These are phyloP conservation scores for Cinclus cinclus DNA, from an alignment of 2,113 vertebrate species.

Conservation along the genomic window DNA sequence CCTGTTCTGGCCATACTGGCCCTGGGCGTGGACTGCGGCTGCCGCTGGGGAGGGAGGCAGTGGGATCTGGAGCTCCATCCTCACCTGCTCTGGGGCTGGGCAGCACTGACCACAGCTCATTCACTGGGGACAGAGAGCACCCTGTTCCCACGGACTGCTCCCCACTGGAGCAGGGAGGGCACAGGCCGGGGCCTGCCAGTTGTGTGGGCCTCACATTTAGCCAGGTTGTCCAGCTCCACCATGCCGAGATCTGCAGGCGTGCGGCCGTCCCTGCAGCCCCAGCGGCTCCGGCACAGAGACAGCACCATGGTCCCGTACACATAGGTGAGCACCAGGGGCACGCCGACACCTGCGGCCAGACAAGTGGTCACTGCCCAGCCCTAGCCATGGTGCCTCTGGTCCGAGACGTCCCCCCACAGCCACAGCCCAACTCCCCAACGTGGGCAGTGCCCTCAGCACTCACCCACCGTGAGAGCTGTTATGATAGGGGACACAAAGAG, in stretches of 20 bases:
- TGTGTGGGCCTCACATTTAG: conserved; percentile 73
- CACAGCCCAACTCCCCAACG: fast-evolving
- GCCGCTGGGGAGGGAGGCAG: conserved; percentile 66
- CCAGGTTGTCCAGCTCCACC: conserved; percentile 62
- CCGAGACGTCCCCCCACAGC: neutral
- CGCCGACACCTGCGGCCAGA: conserved; percentile 74
- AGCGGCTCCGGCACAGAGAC: conserved; percentile 81
- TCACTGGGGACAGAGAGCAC: conserved; percentile 66
- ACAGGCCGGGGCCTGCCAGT: neutral
- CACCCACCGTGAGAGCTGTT: conserved; percentile 82
- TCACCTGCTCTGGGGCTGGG: conserved; percentile 61
- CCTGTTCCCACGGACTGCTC: fast-evolving
- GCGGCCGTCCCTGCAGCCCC: conserved; percentile 72
- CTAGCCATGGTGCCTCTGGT: neutral
- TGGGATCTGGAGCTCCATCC: conserved; percentile 66
- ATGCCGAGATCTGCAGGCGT: conserved; percentile 60
- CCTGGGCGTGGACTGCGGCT: conserved; percentile 25
- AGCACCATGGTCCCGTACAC: conserved; percentile 85
- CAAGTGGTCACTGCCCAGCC: neutral
- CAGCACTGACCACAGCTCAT: conserved; percentile 81
- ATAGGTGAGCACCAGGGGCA: conserved; percentile 85
- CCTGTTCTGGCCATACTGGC: neutral
- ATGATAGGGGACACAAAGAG: conserved; percentile 86
- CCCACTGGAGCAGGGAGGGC: fast-evolving
- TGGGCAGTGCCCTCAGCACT: neutral